A percentile compares a stretch with the other conserved stretches of the same genome.
Conservation (phyloP, 1,140 invertebrate species). For the Temnothorax longispinosus region DNA sequence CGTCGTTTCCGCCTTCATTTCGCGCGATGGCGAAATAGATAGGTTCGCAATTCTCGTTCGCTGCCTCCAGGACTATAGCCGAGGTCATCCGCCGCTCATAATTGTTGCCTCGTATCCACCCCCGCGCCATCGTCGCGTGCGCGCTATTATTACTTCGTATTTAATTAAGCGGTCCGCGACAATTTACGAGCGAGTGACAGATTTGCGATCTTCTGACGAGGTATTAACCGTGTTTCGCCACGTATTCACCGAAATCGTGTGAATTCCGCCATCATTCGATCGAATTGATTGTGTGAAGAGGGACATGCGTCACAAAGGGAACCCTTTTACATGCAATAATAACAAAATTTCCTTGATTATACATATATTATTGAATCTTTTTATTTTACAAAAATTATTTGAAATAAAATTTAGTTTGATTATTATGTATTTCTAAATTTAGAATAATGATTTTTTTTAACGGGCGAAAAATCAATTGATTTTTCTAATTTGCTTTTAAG, state of each 20-base stretch:
- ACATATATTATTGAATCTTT: not conserved
- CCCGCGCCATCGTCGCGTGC: slow-evolving; percentile 66
- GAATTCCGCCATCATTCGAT: not conserved
- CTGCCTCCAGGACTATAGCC: slow-evolving; percentile 48
- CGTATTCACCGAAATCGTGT: not conserved
- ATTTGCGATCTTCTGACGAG: slow-evolving; percentile 44
- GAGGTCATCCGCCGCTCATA: slow-evolving; percentile 71
- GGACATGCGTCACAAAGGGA: not conserved
- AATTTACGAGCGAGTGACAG: slow-evolving; percentile 51
- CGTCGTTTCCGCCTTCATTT: slow-evolving; percentile 52
- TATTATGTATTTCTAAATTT: not conserved
- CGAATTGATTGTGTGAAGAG: not conserved
- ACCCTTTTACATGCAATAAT: not conserved
- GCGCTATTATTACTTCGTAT: slow-evolving; percentile 65
- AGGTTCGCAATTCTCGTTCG: slow-evolving; percentile 47
- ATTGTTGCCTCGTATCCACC: slow-evolving; percentile 72
- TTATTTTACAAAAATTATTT: not conserved
- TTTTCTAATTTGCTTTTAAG: not conserved
- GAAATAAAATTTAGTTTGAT: not conserved
- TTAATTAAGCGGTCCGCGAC: slow-evolving; percentile 71
- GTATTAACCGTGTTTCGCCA: not conserved
- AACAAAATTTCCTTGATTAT: not conserved
- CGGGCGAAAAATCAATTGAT: not conserved
- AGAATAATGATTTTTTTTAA: not conserved
- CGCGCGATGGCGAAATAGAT: not conserved